Evolutionary conservation across 2,888 invertebrate species (phyloP), one percentile per base, ranked within the genome.

Genomic region (Bruchidius siliquastri): DNA sequence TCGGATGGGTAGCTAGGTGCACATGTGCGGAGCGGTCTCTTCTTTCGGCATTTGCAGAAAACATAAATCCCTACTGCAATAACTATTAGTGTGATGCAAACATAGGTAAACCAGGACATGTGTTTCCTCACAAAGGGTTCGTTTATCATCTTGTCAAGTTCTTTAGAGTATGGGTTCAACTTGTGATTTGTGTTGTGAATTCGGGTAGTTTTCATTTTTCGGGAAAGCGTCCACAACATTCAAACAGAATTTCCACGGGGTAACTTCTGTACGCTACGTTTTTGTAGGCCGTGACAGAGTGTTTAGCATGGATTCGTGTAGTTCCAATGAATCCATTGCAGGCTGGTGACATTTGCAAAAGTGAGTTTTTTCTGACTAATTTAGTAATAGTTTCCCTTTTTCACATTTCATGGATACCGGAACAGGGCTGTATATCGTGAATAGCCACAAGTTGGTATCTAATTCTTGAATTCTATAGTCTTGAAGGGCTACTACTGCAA

Each of bases 141-240:
- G 21, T 71, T 66, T 20, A 71, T 71, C 2, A 71, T 32, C 13
- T 71, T 49, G 18, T 71, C 22, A 20, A 49, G 22, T 49, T 71
- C 21, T 21, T 67, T 22, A 49, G 71, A 66, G 10, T 72, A 69
- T 32, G 30, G 32, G 21, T 32, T 32, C 22, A 72, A 68, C n/a
- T 69, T 72, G 49, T 72, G 72, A 22, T 72, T 4, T 20, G 69
- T 69, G 4, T 69, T 49, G 10, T 72, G 21, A 10, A 72, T 21
- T 10, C n/a, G 20, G 66, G 69, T 20, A 72, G n/a, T 10, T 72
- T 13, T 18, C 3, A 21, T 30, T 72, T 72, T n/a, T 72, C 69
- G 18, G 21, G 30, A 22, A 72, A 13, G n/a, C 68, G 68, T 2
- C 30, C 21, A 21, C 69, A 72, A 20, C 69, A 72, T n/a, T 68